phyloP scores from a whole-genome alignment of 2,113 vertebrate genomes.

The Oryzias javanicus region DNA sequence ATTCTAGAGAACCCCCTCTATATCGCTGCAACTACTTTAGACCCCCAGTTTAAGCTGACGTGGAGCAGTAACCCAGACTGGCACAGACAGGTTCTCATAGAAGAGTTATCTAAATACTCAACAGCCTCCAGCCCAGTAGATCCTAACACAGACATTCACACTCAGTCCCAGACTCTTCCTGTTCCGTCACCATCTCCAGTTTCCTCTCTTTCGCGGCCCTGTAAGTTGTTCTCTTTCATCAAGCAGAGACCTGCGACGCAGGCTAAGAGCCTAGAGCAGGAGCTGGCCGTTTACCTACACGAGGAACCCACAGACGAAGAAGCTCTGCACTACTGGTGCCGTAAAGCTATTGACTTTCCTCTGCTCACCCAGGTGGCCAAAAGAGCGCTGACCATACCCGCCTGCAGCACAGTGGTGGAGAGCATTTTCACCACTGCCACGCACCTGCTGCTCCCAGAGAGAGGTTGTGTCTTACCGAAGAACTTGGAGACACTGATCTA shows the following conservation, averaged over 20 bases:
- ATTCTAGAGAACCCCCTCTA: conserved; percentile 79
- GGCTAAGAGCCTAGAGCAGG: conserved; percentile 80
- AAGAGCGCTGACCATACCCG: conserved; percentile 77
- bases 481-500: conserved; percentile 79
- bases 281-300: conserved; percentile 74
- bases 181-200: conserved; percentile 52
- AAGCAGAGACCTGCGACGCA: conserved; percentile 78
- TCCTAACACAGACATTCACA: conserved; percentile 59
- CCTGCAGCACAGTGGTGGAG: conserved; percentile 72
- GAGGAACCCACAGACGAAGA: conserved; percentile 81
- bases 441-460: conserved; percentile 57
- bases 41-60: conserved; percentile 83
- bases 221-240: conserved; percentile 82
- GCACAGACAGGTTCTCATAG: conserved; percentile 77
- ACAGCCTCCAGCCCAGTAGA: conserved; percentile 51
- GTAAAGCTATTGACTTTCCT: conserved; percentile 80
- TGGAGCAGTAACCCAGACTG: conserved; percentile 81
- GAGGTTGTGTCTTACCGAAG: conserved; percentile 70
- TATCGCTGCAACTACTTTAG: conserved; percentile 77
- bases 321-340: conserved; percentile 79
- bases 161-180: conserved; percentile 62
- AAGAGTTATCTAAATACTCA: conserved; percentile 76
- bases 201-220: conserved; percentile 72
- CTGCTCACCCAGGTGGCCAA: conserved; percentile 78
- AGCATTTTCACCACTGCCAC: conserved; percentile 72